A percentile compares a stretch with the other conserved stretches of the same genome.
Evolutionary conservation across 2,797 vertebrate species (phyloP).

Genomic region (Trachurus trachurus): DNA sequence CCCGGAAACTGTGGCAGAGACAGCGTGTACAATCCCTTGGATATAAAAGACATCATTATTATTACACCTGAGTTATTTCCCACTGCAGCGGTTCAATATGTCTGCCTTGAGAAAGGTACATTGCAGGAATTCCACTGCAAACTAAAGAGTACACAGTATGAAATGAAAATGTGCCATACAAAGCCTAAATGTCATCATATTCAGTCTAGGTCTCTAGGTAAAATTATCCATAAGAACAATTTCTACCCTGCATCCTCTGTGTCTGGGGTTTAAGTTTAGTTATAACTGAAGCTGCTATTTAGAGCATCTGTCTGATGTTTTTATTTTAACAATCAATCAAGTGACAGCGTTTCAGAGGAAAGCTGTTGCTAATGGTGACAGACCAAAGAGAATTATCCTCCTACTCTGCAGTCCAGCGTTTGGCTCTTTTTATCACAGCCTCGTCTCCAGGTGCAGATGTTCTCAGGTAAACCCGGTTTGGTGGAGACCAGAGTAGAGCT

Average conservation of each 20-base stretch:
- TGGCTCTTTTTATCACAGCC: background rate
- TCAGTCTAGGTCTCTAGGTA: background rate
- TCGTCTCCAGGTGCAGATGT: background rate
- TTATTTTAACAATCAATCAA: background rate
- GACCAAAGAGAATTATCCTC: background rate
- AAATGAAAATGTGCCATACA: too few relatives aligned
- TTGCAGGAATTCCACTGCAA: background rate
- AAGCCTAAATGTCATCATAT: too few relatives aligned
- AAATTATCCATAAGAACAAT: background rate
- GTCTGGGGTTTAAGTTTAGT: background rate
- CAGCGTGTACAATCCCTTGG: background rate
- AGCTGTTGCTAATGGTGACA: background rate
- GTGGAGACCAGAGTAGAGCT: too few relatives aligned
- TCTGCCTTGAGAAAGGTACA: background rate
- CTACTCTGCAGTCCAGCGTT: background rate
- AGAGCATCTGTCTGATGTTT: background rate
- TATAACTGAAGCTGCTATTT: background rate
- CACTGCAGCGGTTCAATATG: constrained; percentile 10
- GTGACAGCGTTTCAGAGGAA: background rate
- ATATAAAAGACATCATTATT: constrained; percentile 17
- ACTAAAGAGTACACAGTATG: background rate
- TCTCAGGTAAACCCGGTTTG: background rate
- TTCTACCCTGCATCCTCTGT: background rate
- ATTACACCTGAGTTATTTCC: constrained; percentile 10
- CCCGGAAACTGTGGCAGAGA: constrained; percentile 18